Conservation (phyloP, 2,888 invertebrate species). For the Drosophila heteroneura region DNA sequence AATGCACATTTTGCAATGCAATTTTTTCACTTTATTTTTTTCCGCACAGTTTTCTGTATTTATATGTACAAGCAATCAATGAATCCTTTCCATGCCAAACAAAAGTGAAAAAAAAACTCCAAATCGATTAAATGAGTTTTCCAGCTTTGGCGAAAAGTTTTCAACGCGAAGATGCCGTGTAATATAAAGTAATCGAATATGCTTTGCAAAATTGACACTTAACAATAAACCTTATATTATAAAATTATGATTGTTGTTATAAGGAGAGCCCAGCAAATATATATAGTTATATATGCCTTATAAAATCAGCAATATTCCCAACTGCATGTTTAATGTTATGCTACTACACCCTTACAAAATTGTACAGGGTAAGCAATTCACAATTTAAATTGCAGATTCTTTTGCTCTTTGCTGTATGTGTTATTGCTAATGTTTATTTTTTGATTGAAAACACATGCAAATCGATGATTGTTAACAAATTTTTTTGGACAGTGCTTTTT, state of each 20-base stretch:
- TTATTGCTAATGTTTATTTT: constrained; percentile 38
- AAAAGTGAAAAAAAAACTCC: constrained; percentile 23
- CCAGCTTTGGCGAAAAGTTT: neutral
- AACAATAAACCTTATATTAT: neutral
- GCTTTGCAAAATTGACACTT: neutral
- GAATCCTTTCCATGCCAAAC: constrained; percentile 21
- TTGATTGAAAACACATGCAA: constrained; percentile 67
- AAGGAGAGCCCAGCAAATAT: neutral
- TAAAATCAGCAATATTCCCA: neutral
- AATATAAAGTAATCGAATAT: neutral
- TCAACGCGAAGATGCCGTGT: neutral
- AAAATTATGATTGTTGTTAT: no score
- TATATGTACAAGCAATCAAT: constrained; percentile 41
- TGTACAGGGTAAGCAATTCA: constrained; percentile 41
- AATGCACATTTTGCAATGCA: constrained; percentile 40
- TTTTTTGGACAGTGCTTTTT: constrained; percentile 65
- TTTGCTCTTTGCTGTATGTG: constrained; percentile 36
- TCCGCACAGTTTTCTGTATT: constrained; percentile 30
- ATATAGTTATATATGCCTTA: neutral
- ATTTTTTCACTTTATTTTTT: constrained; percentile 10
- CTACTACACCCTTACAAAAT: neutral
- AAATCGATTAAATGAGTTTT: constrained; percentile 17
- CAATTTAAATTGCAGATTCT: constrained; percentile 59
- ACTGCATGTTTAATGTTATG: neutral
- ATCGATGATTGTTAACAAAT: constrained; percentile 75